These are phyloP conservation scores for Drosophila pandora DNA, from an alignment of 1,140 invertebrate genomes.

Conservation along the genomic window DNA sequence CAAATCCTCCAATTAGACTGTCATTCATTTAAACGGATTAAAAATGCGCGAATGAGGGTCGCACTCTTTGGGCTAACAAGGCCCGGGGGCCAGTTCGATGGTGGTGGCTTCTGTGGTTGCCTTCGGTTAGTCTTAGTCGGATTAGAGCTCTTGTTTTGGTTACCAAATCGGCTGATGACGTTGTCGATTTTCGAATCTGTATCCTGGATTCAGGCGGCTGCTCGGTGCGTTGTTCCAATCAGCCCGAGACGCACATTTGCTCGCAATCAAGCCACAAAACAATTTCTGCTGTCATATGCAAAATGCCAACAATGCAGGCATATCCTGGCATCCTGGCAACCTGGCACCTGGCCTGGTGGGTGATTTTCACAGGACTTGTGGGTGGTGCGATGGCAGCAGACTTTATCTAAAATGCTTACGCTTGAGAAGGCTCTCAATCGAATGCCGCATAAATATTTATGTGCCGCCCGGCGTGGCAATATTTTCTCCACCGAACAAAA, in stretches of 20 bases:
- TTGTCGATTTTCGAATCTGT: constrained; percentile 18
- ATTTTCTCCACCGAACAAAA: constrained; percentile 26
- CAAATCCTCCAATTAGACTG: constrained; percentile 83
- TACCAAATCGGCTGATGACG: constrained; percentile 69
- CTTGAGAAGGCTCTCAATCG: constrained; percentile 79
- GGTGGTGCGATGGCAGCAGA: constrained; percentile 10
- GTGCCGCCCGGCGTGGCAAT: constrained; percentile 45
- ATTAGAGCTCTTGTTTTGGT: constrained; percentile 77
- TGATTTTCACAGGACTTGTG: constrained; percentile 15
- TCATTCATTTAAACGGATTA: constrained; percentile 84
- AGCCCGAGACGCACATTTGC: constrained; percentile 51
- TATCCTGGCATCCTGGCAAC: constrained; percentile 15
- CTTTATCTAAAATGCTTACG: constrained; percentile 83
- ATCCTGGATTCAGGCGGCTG: constrained; percentile 10
- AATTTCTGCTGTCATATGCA: constrained; percentile 77
- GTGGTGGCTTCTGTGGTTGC: constrained; percentile 63
- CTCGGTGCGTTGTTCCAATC: constrained; percentile 64
- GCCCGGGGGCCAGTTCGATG: constrained; percentile 26
- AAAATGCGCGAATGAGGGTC: constrained; percentile 65
- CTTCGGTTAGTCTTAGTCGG: constrained; percentile 48
- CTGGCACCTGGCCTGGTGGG: constrained; percentile 32
- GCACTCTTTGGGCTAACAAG: constrained; percentile 43
- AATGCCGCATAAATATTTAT: constrained; percentile 77
- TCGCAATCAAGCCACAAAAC: constrained; percentile 63
- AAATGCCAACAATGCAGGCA: constrained; percentile 49